A percentile compares a stretch with the other conserved stretches of the same genome.
Conservation (phyloP, 2,797 vertebrate genomes). For the Pipistrellus pipistrellus region DNA sequence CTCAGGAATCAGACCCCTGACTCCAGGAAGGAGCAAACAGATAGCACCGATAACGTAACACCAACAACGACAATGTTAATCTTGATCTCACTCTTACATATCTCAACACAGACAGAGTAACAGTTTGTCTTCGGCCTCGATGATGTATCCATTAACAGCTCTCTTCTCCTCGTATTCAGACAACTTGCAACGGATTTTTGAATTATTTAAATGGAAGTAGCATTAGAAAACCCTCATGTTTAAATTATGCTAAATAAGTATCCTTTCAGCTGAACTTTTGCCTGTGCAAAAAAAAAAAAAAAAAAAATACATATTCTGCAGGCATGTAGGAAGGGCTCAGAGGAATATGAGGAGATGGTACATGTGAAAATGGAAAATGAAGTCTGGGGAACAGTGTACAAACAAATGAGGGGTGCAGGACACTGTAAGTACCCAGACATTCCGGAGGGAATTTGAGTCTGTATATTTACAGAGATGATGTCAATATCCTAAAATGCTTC, state of each 20-base stretch:
- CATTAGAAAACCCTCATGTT: background rate
- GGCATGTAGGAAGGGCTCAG: background rate
- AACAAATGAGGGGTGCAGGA: background rate
- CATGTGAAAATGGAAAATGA: background rate
- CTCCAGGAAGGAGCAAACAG: background rate
- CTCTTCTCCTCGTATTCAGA: conserved; percentile 36
- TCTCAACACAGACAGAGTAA: background rate
- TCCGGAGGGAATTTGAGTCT: background rate
- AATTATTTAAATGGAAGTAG: conserved; percentile 57
- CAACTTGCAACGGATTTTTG: background rate
- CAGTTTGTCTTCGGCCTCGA: conserved; percentile 18
- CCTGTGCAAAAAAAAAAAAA: background rate
- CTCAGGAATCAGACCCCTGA: background rate
- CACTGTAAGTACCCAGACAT: background rate
- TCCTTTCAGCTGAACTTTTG: conserved; percentile 24
- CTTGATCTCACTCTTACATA: background rate
- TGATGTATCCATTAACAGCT: conserved; percentile 43
- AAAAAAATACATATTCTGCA: background rate
- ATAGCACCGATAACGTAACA: background rate
- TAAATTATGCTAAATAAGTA: conserved; percentile 60
- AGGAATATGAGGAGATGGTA: background rate
- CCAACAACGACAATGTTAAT: background rate
- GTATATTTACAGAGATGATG: background rate
- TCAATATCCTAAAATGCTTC: conserved; percentile 12
- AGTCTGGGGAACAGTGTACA: background rate